Base-by-base conservation (phyloP, 2,113 vertebrate species). In the Phaethon lepturus region DNA sequence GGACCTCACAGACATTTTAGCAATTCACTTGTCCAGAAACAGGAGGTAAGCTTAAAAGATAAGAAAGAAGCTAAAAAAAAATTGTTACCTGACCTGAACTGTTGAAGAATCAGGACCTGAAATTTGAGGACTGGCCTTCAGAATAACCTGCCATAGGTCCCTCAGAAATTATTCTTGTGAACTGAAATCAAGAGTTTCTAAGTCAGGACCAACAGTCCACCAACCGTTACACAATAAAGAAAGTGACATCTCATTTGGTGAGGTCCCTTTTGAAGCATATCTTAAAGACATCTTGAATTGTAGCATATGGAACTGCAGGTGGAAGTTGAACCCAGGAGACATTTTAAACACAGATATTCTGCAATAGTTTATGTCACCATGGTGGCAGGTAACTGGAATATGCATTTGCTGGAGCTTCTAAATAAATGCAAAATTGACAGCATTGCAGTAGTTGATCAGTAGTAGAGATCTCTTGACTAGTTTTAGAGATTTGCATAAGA, bases 141-240 rank as follows among this genome's bases (percentile, higher is more conserved):
- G 69, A 95, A 87, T 76, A 49, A 79, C 79, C 62, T 81, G 26
- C 26, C 59, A 60, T 49, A 89, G 64, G 49, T 91, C 23, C 20
- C 47, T 81, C 44, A 74, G 73, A 93, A 85, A 82, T 80, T 68
- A 75, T 85, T 87, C 76, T 60, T 78, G 63, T 91, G 89, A 96
- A 93, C 49, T 38, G 88, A 79, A 62, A 95, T 82, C 73, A 91
- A 89, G 83, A 88, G n/a, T 91, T 88, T 86, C 50, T 56, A 79
- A 89, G 76, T 74, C 69, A 82, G 49, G 60, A 72, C 45, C n/a
- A 2, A 38, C 38, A 38, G 3, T 85, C 45, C 74, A 82, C 33
- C 26, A 94, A 79, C 38, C 28, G 29, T 60, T 62, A 19, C 2
- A 68, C 28, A 78, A 47, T 63, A 77, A 95, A 87, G 40, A 84